Evolutionary conservation across 1,140 invertebrate genomes (phyloP).

Genomic region (Piezodorus guildinii): DNA sequence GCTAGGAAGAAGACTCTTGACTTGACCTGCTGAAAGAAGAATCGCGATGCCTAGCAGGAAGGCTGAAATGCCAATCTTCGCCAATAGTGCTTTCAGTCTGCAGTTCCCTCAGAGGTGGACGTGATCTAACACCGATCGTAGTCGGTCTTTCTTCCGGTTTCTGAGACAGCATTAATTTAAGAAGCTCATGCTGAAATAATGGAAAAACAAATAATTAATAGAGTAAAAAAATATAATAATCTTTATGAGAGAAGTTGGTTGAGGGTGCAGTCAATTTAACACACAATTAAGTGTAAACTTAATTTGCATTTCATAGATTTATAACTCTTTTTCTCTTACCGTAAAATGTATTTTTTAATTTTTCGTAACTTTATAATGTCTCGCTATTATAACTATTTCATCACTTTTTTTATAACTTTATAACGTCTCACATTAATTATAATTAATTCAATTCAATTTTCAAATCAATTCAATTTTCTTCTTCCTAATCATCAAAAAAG

Average conservation of each 20-base stretch:
- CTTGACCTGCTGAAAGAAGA: slow-evolving; percentile 24
- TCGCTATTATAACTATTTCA: too few relatives aligned
- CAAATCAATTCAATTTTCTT: too few relatives aligned
- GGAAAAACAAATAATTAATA: slow-evolving; percentile 2
- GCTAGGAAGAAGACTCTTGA: slow-evolving; percentile 1
- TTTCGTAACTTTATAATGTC: too few relatives aligned
- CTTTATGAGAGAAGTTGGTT: background rate
- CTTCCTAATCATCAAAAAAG: too few relatives aligned
- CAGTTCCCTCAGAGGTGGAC: slow-evolving; percentile 36
- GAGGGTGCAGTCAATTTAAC: too few relatives aligned
- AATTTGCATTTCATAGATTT: too few relatives aligned
- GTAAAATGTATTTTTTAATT: too few relatives aligned
- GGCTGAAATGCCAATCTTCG: slow-evolving; percentile 37
- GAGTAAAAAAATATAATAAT: background rate
- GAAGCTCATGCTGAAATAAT: slow-evolving; percentile 51
- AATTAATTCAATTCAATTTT: too few relatives aligned
- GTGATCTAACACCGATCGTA: slow-evolving; percentile 53
- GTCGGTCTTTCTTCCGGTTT: slow-evolving; percentile 62
- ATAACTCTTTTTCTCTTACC: too few relatives aligned
- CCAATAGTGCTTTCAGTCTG: slow-evolving; percentile 26
- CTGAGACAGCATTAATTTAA: slow-evolving; percentile 63
- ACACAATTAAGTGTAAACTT: too few relatives aligned
- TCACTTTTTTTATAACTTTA: too few relatives aligned
- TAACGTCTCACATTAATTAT: too few relatives aligned
- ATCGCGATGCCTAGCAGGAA: slow-evolving; percentile 31